phyloP scores from a whole-genome alignment of 2,888 invertebrate genomes.

The Apamea epomidion region DNA sequence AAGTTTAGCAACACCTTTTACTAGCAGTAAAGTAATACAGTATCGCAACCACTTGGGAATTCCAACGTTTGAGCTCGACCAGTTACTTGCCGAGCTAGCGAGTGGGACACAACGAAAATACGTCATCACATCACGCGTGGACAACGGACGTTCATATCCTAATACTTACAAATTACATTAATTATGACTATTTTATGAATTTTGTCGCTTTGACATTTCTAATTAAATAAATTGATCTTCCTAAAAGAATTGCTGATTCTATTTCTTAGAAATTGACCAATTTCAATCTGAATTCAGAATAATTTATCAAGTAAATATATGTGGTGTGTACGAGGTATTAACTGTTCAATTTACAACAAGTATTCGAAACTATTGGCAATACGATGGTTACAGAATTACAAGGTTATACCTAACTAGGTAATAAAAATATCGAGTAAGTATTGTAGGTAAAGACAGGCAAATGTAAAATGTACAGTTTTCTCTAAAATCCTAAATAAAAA shows the following conservation, averaged over 20 bases:
- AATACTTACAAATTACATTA: conserved; percentile 11
- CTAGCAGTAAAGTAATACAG: conserved; percentile 20
- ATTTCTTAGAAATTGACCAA: neutral
- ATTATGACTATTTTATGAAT: conserved; percentile 25
- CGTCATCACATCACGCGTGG: conserved; percentile 13
- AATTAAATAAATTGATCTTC: conserved; percentile 6
- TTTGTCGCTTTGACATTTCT: conserved; percentile 40
- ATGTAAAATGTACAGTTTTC: neutral
- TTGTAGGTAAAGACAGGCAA: neutral
- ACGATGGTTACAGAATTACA: neutral
- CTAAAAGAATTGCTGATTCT: neutral
- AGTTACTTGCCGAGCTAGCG: conserved; percentile 14
- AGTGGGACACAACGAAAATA: conserved; percentile 9
- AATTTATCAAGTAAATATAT: neutral
- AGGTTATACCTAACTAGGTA: neutral
- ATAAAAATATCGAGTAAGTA: no score
- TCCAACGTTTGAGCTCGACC: conserved; percentile 43
- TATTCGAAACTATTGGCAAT: neutral
- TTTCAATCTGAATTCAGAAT: neutral
- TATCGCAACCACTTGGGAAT: conserved; percentile 57
- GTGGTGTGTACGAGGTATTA: neutral
- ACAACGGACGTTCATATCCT: neutral
- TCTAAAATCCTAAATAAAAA: neutral
- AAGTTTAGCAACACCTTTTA: conserved; percentile 37
- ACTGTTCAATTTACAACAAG: neutral